Percentiles rank a stretch among this genome's conserved stretches.
Conservation (phyloP, 1,140 invertebrate species). For the Holotrichia oblita region DNA sequence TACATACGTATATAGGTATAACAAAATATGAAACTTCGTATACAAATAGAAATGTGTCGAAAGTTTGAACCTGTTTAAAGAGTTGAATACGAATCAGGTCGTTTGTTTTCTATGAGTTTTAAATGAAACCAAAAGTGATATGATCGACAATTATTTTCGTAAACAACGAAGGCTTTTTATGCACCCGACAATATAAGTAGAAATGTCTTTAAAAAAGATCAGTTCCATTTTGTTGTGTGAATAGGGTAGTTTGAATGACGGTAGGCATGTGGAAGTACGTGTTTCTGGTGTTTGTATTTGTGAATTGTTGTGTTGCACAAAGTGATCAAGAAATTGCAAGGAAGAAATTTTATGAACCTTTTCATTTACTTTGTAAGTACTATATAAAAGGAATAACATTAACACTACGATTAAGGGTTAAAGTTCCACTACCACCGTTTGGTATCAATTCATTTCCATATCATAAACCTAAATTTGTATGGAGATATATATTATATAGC, state of each 20-base stretch:
- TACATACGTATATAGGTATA: no score
- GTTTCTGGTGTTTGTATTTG: constrained; percentile 16
- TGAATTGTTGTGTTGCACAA: not conserved
- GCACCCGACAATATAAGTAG: constrained; percentile 3
- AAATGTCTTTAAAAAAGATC: constrained; percentile 17
- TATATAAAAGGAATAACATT: not conserved
- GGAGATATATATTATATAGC: no score
- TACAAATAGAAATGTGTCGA: constrained; percentile 34
- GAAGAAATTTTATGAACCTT: constrained; percentile 19
- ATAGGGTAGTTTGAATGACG: not conserved
- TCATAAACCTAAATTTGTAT: no score
- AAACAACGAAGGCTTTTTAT: constrained; percentile 30
- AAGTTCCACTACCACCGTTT: no score
- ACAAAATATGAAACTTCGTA: not conserved
- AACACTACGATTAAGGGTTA: not conserved
- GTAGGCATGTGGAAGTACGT: constrained; percentile 14
- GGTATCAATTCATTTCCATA: no score
- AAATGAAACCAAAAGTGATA: not conserved
- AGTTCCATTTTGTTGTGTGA: not conserved
- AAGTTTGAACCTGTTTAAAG: not conserved
- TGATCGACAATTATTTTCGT: constrained; percentile 21
- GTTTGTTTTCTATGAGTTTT: constrained; percentile 14
- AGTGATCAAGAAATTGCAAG: constrained; percentile 1
- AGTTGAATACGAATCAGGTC: not conserved
- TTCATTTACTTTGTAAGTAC: constrained; percentile 27